Conservation (phyloP, 2,888 invertebrate genomes). For the Rhodophaea formosa region DNA sequence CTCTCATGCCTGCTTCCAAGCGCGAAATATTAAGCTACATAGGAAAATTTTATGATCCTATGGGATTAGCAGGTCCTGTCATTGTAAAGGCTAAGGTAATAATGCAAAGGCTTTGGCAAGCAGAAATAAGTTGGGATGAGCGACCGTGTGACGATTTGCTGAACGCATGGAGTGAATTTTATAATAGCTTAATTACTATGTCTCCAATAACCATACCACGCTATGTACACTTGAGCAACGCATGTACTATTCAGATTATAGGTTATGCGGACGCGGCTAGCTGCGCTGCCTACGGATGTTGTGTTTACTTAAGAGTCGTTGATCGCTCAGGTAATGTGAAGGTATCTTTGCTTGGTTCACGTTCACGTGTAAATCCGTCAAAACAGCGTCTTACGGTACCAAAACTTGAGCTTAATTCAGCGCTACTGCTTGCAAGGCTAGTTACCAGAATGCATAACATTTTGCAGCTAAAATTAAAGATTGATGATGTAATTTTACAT, state of each 20-base stretch:
- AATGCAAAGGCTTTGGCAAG: conserved; percentile 21
- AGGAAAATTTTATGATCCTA: conserved; percentile 26
- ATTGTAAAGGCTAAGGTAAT: conserved; percentile 22
- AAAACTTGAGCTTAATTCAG: neutral
- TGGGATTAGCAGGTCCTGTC: conserved; percentile 24
- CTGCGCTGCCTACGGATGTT: too few relatives aligned
- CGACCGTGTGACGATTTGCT: too few relatives aligned
- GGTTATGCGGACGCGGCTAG: too few relatives aligned
- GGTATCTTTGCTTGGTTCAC: neutral
- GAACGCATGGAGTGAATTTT: too few relatives aligned
- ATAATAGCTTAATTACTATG: too few relatives aligned
- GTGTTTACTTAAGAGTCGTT: neutral
- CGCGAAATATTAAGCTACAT: conserved; percentile 25
- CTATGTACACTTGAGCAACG: neutral
- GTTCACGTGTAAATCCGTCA: neutral
- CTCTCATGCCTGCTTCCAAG: conserved; percentile 22
- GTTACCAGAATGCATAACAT: neutral
- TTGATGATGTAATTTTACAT: neutral
- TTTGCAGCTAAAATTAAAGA: neutral
- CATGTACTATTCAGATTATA: too few relatives aligned
- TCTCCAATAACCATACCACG: neutral
- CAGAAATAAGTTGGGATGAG: too few relatives aligned
- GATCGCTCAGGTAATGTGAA: neutral
- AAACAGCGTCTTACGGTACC: neutral
- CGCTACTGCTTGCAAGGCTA: neutral